Base-by-base conservation (phyloP, 2,113 vertebrate species). In the Anolis carolinensis region DNA sequence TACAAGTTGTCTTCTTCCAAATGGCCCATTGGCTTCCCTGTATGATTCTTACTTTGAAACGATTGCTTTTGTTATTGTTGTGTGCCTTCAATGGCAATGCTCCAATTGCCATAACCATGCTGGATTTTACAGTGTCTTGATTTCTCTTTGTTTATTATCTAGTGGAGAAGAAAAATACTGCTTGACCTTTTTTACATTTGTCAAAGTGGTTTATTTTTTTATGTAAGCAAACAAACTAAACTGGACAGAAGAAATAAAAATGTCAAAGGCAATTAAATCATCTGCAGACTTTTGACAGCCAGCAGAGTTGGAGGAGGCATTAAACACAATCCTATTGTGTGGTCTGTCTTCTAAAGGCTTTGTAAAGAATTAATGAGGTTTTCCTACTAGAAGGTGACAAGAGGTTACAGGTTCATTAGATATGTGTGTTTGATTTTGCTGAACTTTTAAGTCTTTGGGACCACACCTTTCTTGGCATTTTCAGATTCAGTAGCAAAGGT, bases 321-420 rank as follows among this genome's bases (percentile, higher is more conserved):
- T 72, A 83, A 44, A 32, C n/a, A 34, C 68, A 72, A 55, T 44
- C 20, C 82, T 84, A 80, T 74, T 67, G 79, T 67, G 79, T 67
- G 59, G n/a, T 10, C 18, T 27, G 30, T 80, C 87, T 88, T 67
- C 77, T 84, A 89, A 89, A 91, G 76, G 85, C 83, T 84, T 88
- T 72, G 36, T 44, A 25, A 88, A 81, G 88, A 91, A 90, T 89
- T 90, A 91, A 90, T 83, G 85, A 86, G 2, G 30, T 70, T 71
- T 59, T 79, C 91, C 87, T 27, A 73, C 83, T 91, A 78, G 52
- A n/a, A 13, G 68, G 81, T 52, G 81, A 81, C 21, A 1, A 74
- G 27, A 63, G 70, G 52, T 62, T 82, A 59, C 1, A 79, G 83
- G 62, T 76, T 92, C 62, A 84, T 93, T 89, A 87, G 52, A 81